A percentile compares a stretch with the other conserved stretches of the same genome.
Evolutionary conservation across 2,113 vertebrate genomes (phyloP).

Genomic region (Callionymus lyra): DNA sequence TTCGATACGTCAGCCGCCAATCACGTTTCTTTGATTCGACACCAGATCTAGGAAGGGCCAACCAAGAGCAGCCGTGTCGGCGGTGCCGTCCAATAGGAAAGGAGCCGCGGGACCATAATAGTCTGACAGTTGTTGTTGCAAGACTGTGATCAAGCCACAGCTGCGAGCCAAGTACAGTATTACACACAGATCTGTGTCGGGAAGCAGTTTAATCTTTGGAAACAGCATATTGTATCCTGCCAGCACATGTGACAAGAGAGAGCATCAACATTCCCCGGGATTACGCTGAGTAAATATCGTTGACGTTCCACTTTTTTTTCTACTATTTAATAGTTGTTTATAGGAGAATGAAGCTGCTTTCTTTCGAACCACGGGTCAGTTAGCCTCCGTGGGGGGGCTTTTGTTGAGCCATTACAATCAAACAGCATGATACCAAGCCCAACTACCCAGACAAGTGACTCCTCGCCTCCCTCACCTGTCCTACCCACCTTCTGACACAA

Average conservation of each 20-base stretch:
- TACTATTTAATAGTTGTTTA: too few species aligned
- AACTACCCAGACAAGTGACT: too few species aligned
- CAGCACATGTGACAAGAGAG: conserved; percentile 4
- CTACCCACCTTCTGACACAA: too few species aligned
- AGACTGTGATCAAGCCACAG: conserved; percentile 13
- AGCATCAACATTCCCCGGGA: too few species aligned
- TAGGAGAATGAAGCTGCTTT: too few species aligned
- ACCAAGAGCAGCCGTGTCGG: conserved; percentile 22
- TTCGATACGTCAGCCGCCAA: conserved; percentile 41
- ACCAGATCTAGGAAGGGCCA: conserved; percentile 49
- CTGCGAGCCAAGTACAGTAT: conserved; percentile 10
- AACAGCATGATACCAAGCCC: too few species aligned
- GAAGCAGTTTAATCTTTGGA: conserved; percentile 17
- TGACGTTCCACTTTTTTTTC: too few species aligned
- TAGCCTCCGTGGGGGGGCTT: too few species aligned
- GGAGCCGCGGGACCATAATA: neutral
- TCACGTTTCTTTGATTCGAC: conserved; percentile 18
- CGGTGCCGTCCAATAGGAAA: conserved; percentile 14
- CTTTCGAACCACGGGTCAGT: too few species aligned
- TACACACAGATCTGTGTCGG: conserved; percentile 13
- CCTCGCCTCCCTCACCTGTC: too few species aligned
- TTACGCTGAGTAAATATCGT: too few species aligned
- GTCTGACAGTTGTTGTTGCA: conserved; percentile 15
- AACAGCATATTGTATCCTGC: neutral
- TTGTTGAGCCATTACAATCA: too few species aligned